Base-by-base conservation (phyloP, 2,888 invertebrate genomes). In the Cryptus viduatorius region DNA sequence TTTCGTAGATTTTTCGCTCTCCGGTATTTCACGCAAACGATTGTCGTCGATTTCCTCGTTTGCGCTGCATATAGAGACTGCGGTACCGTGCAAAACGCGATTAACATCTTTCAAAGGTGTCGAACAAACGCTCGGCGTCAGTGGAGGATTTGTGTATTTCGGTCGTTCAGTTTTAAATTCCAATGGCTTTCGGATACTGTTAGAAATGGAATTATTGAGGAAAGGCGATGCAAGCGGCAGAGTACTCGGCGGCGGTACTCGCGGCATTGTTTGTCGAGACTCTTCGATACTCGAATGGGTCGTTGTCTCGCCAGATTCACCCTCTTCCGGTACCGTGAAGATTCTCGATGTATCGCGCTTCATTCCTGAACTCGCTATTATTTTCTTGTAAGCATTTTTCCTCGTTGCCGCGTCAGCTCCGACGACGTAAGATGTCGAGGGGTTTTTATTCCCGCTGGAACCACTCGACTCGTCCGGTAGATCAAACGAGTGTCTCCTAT, bases 291-390 rank as follows among this genome's bases (percentile, higher is more conserved):
- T 77, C 14, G 67, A 78, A 24, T 83, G 76, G 19, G 56, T 37
- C 44, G 86, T 83, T 3, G 75, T 72, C 12, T 85, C 84, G 56
- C 93, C 93, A 12, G 93, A 88, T 42, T 94, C 94, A 69, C 96
- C 96, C 91, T 98, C 97, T 94, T 97, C 97, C 1, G 97, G 97
- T 72, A 97, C 97, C 4, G 97, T 97, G 90, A 97, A 97, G 46
- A 97, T 96, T 2, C 97, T 93, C 0, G 97, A 97, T 86, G 96
- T 96, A 92, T 97, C 97, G 72, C 97, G 94, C 94, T 97, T 97
- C 95, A 97, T 96, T 48, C 95, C 95, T 1, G 95, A 95, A 0
- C 95, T 79, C 92, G 78, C 81, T 37, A 80, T 88, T 65, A 86
- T 79, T 37, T 87, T 87, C 50, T 87, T 87, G 48, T 85, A 85